phyloP scores from a whole-genome alignment of 2,888 invertebrate species.

The Eupithecia inturbata region DNA sequence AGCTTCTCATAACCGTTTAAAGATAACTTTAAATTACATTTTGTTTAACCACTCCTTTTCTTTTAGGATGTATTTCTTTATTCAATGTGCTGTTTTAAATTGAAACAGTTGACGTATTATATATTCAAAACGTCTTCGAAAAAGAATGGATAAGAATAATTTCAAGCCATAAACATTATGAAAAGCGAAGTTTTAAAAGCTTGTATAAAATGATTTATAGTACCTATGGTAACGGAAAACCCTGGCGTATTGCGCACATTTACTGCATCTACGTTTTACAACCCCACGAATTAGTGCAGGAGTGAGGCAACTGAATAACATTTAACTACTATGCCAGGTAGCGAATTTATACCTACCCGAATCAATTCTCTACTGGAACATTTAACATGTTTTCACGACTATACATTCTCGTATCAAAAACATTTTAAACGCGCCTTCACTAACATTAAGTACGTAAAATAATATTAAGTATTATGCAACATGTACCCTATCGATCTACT shows the following conservation, averaged over 20 bases:
- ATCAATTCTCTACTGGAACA: slow-evolving; percentile 1
- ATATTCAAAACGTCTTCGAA: background rate
- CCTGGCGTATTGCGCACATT: slow-evolving; percentile 14
- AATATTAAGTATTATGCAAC: background rate
- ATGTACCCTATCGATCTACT: background rate
- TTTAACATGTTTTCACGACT: background rate
- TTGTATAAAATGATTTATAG: slow-evolving; percentile 38
- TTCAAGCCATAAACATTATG: slow-evolving; percentile 2
- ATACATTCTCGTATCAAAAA: background rate
- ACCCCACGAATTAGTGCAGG: slow-evolving; percentile 38
- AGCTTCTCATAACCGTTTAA: background rate
- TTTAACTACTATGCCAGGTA: slow-evolving; percentile 21
- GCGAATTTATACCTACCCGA: slow-evolving; percentile 30
- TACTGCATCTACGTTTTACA: slow-evolving; percentile 20
- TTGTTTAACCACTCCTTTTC: background rate
- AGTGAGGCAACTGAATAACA: slow-evolving; percentile 41
- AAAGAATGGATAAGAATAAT: background rate
- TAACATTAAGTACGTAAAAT: background rate
- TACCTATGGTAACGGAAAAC: slow-evolving; percentile 9
- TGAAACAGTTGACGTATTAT: background rate
- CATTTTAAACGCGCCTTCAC: background rate
- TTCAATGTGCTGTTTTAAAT: background rate
- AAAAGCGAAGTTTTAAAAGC: slow-evolving; percentile 44
- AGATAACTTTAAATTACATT: background rate
- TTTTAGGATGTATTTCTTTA: background rate